These are phyloP conservation scores for Otis tarda DNA, from an alignment of 2,113 vertebrate species.

Conservation along the genomic window DNA sequence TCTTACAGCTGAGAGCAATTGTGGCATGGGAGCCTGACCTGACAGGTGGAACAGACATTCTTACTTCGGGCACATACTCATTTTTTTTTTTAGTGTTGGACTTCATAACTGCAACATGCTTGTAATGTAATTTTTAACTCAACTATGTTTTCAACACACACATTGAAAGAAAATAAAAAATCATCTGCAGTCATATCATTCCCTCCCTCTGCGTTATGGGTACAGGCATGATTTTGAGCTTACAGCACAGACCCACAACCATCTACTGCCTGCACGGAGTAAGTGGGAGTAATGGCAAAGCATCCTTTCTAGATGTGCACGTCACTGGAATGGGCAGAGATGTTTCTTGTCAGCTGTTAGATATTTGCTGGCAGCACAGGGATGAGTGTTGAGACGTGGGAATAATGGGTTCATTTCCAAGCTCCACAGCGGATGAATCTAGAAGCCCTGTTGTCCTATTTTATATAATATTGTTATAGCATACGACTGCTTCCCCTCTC, in stretches of 20 bases:
- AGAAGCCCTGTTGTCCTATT: neutral
- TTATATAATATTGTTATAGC: neutral
- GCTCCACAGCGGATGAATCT: neutral
- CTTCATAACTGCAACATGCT: neutral
- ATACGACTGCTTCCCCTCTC: neutral
- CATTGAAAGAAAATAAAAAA: neutral
- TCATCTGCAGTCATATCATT: neutral
- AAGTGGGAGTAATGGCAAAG: conserved; percentile 4
- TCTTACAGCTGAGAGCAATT: neutral
- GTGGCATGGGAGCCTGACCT: neutral
- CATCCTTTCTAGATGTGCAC: neutral
- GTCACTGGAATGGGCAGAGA: conserved; percentile 1
- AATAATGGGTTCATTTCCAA: neutral
- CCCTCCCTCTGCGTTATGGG: neutral
- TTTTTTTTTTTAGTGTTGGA: neutral
- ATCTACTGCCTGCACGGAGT: neutral
- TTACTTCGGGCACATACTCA: neutral
- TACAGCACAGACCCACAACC: neutral
- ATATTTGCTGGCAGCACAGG: conserved; percentile 12
- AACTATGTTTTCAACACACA: neutral
- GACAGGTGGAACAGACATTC: neutral
- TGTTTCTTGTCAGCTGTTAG: neutral
- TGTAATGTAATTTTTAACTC: neutral
- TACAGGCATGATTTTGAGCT: neutral
- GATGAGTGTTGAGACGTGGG: neutral